Evolutionary conservation across 1,140 invertebrate genomes (phyloP).

Genomic region (Tetramorium parvispinum): DNA sequence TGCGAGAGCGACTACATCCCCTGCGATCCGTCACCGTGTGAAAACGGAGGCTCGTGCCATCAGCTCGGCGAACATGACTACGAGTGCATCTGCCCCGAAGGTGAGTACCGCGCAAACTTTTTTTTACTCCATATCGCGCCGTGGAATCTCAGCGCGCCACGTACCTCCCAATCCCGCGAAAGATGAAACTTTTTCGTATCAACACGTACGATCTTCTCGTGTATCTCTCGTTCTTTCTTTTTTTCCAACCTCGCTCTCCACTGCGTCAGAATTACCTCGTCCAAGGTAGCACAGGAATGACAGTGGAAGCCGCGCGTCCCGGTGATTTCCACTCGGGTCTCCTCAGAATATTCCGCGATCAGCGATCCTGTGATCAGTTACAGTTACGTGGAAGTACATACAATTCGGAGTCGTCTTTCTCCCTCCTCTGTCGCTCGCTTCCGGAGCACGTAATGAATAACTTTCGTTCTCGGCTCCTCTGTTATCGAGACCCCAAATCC

Average conservation of each 20-base stretch:
- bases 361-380: constrained; percentile 10
- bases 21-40: constrained; percentile 95
- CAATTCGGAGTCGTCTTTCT: not conserved
- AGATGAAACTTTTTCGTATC: constrained; percentile 58
- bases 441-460: constrained; percentile 2
- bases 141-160: not conserved
- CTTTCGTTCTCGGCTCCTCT: not conserved
- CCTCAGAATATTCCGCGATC: not conserved
- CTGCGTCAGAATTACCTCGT: not conserved
- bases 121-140: not conserved
- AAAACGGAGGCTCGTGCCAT: constrained; percentile 94
- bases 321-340: not conserved
- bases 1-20: constrained; percentile 96
- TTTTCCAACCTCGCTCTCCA: not conserved
- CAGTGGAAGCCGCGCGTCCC: not conserved
- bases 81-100: constrained; percentile 93
- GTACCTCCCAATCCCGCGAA: constrained; percentile 7
- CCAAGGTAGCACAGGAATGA: constrained; percentile 39
- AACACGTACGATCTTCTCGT: constrained; percentile 36
- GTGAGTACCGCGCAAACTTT: constrained; percentile 87
- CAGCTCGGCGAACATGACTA: constrained; percentile 91
- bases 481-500: constrained; percentile 5
- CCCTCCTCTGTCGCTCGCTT: not conserved
- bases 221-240: not conserved
- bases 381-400: not conserved